phyloP scores from a whole-genome alignment of 2,888 invertebrate genomes.

The Choreutis nemorana region DNA sequence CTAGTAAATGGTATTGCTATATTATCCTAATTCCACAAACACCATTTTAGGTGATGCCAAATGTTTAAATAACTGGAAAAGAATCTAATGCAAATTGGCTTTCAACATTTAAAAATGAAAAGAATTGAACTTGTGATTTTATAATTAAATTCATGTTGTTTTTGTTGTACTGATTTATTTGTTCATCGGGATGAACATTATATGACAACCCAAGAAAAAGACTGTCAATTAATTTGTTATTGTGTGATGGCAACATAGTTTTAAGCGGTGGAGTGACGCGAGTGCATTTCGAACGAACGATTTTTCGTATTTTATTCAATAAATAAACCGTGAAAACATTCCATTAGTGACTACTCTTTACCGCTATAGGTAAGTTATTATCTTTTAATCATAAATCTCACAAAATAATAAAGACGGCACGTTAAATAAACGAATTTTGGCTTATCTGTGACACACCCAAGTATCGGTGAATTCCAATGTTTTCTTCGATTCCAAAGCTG shows the following conservation, averaged over 20 bases:
- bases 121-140: too few species aligned
- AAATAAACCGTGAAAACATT: too few species aligned
- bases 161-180: too few species aligned
- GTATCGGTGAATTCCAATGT: constrained; percentile 29
- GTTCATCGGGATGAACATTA: too few species aligned
- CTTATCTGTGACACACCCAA: constrained; percentile 53
- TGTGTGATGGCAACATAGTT: constrained; percentile 22
- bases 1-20: constrained; percentile 26
- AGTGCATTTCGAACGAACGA: constrained; percentile 45
- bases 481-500: not conserved
- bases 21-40: too few species aligned
- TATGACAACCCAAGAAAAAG: constrained; percentile 5
- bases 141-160: too few species aligned
- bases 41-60: too few species aligned
- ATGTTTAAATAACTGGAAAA: too few species aligned
- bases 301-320: constrained; percentile 23
- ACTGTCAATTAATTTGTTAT: constrained; percentile 7
- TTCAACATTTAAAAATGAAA: too few species aligned
- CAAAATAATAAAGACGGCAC: too few species aligned
- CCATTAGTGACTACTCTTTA: constrained; percentile 16
- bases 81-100: too few species aligned
- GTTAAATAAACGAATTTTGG: constrained; percentile 10
- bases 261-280: constrained; percentile 33
- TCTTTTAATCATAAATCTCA: not conserved
- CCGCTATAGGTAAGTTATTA: constrained; percentile 24